Percentiles rank a stretch among this genome's conserved stretches.
Evolutionary conservation across 1,140 invertebrate genomes (phyloP).

Genomic region (Drosophila bocki): DNA sequence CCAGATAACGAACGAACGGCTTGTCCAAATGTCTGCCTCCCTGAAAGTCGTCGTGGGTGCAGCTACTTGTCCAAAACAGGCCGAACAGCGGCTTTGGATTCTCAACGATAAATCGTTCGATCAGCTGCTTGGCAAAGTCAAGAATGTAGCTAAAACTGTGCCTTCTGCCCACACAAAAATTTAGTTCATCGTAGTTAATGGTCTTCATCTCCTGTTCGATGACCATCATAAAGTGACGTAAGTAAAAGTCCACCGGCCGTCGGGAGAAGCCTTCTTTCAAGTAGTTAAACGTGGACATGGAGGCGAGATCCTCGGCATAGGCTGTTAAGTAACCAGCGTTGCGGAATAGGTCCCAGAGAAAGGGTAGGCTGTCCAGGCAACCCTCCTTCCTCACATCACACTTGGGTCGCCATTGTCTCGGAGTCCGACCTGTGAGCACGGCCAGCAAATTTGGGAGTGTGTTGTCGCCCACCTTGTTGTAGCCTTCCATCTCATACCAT

Average conservation of each 20-base stretch:
- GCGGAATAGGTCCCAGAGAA: slow-evolving; percentile 92
- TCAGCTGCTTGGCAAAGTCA: slow-evolving; percentile 87
- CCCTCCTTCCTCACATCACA: slow-evolving; percentile 86
- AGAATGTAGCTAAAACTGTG: slow-evolving; percentile 86
- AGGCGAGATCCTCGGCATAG: slow-evolving; percentile 91
- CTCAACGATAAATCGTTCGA: slow-evolving; percentile 68
- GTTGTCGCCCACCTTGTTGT: slow-evolving; percentile 88
- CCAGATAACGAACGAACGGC: slow-evolving; percentile 87
- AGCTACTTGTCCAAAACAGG: slow-evolving; percentile 92
- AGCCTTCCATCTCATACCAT: slow-evolving; percentile 57
- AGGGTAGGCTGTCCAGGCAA: slow-evolving; percentile 88
- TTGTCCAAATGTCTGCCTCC: slow-evolving; percentile 89
- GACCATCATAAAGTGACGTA: slow-evolving; percentile 90
- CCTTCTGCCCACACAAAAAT: slow-evolving; percentile 86
- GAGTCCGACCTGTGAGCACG: slow-evolving; percentile 88
- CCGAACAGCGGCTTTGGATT: slow-evolving; percentile 89
- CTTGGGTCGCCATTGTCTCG: slow-evolving; percentile 71
- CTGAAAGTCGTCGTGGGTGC: slow-evolving; percentile 90
- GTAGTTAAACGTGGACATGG: slow-evolving; percentile 93
- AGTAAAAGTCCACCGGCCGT: slow-evolving; percentile 93
- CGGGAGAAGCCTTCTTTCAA: slow-evolving; percentile 90
- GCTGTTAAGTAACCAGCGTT: slow-evolving; percentile 90
- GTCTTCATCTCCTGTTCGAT: slow-evolving; percentile 71
- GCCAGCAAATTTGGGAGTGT: slow-evolving; percentile 93
- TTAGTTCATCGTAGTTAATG: neutral